Evolutionary conservation across 2,797 vertebrate species (phyloP), one percentile per base, ranked within the genome.

Genomic region (Cephalopachus bancanus): DNA sequence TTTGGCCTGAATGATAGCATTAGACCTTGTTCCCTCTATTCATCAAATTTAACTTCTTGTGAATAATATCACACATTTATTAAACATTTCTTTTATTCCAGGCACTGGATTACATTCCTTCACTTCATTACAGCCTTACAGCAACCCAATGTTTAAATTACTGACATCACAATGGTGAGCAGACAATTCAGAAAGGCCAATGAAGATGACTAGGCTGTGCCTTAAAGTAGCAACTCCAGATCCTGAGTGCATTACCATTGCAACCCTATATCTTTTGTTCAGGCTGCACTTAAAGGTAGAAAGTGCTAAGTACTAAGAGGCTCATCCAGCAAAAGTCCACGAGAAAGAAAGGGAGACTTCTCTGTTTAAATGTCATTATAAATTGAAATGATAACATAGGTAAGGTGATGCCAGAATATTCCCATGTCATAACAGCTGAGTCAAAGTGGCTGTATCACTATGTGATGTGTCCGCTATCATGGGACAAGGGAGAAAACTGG

Each of bases 21-120:
- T 49, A 76, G 53, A 26, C 12, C 49, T 14, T 30, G 26, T 33
- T 51, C 49, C 28, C 37, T 89, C 65, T 22, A 17, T 37, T 81
- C 62, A 65, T 49, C 33, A 14, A 57, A 30, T 72, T 9, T 87
- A 37, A 59, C 51, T 80, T 84, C 51, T 75, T 44, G 10, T 88
- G 49, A 69, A 84, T 74, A 75, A 75, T 57, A 30, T 33, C 49
- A 51, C 75, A 24, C 17, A 44, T 69, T 81, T 60, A 86, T 64
- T 59, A 60, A 59, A n/a, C 16, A 19, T 44, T 93, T 91, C 11
- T 79, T 95, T 96, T 37, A 92, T 75, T 84, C 26, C 72, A 88
- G 55, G 10, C 60, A 53, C 28, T 80, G 19, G 15, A 75, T n/a
- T 62, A 24, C 4, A 11, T 76, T 59, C 57, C 16, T 59, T 95